Conservation (phyloP, 2,113 vertebrate species). For the Eira barbara region DNA sequence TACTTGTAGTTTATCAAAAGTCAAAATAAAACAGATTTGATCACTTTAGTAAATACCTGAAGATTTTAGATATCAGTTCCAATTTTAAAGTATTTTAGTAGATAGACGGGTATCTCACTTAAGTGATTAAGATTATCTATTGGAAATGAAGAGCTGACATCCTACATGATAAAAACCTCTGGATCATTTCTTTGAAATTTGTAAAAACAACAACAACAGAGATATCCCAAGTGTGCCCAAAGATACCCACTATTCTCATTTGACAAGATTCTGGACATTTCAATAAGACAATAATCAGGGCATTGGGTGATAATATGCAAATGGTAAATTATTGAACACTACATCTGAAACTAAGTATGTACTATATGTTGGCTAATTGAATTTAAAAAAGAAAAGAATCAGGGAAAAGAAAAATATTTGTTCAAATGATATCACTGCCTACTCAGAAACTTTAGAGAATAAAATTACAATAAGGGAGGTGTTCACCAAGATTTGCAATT, state of each 20-base stretch:
- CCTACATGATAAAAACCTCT: neutral
- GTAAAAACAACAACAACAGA: neutral
- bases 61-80: neutral
- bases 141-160: neutral
- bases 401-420: neutral
- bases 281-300: neutral
- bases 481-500: neutral
- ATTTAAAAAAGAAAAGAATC: neutral
- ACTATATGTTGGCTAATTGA: too few relatives aligned
- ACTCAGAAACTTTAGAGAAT: neutral
- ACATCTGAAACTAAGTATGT: too few relatives aligned
- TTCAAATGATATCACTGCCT: neutral
- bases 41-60: neutral
- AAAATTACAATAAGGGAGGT: neutral
- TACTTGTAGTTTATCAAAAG: neutral
- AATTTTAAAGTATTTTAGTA: constrained; percentile 10
- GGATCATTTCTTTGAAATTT: neutral
- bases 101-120: neutral
- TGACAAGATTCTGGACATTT: neutral
- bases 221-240: neutral
- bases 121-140: neutral
- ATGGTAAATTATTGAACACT: too few relatives aligned
- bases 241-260: neutral
- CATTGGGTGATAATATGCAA: too few relatives aligned
- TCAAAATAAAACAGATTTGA: neutral